Conservation (phyloP, 2,113 vertebrate species). For the Siphamia tubifer region DNA sequence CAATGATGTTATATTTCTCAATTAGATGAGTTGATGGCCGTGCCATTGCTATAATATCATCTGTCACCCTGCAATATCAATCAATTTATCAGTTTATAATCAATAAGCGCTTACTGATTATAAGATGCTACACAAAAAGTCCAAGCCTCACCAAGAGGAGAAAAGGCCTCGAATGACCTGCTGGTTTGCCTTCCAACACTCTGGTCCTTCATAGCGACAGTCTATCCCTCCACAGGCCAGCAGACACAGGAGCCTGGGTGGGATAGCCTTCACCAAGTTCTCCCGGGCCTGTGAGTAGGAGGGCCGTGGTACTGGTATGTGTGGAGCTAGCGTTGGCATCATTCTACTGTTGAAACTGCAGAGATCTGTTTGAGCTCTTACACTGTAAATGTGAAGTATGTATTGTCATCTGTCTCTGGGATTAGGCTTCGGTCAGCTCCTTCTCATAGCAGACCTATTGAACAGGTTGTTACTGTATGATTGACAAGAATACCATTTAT, state of each 20-base stretch:
- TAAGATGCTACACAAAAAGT: neutral
- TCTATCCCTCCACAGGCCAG: conserved; percentile 80
- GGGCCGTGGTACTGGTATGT: conserved; percentile 74
- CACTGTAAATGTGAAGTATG: neutral
- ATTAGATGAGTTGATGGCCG: conserved; percentile 80
- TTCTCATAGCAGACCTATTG: neutral
- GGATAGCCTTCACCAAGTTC: conserved; percentile 80
- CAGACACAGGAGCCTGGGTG: conserved; percentile 80
- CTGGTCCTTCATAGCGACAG: conserved; percentile 83
- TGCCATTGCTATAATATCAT: conserved; percentile 82
- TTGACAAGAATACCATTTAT: neutral
- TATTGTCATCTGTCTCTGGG: neutral
- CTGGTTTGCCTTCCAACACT: conserved; percentile 78
- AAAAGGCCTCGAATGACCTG: conserved; percentile 81
- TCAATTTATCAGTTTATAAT: neutral
- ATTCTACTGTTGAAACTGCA: conserved; percentile 18
- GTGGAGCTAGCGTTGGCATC: conserved; percentile 54
- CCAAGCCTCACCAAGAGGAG: conserved; percentile 80
- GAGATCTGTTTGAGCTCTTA: neutral
- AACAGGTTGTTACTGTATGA: neutral
- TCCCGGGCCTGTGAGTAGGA: conserved; percentile 83
- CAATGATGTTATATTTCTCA: conserved; percentile 78
- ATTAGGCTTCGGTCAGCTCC: neutral
- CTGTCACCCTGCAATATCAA: conserved; percentile 76
- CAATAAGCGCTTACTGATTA: neutral